These are phyloP conservation scores for Leptinotarsa undecemlineata DNA, from an alignment of 1,140 invertebrate species.

Conservation along the genomic window DNA sequence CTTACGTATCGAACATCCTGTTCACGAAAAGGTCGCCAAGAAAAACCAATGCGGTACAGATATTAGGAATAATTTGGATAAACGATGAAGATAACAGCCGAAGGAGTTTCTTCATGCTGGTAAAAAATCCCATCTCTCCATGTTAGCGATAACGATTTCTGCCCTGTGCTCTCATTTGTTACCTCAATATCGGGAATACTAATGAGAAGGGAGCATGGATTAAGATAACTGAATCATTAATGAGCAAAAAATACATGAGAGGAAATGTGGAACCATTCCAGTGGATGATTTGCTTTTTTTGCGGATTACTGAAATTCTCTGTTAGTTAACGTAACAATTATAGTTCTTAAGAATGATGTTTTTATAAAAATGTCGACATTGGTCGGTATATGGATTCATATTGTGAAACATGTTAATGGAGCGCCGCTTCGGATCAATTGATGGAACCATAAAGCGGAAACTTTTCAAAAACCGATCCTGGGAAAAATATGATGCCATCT, in stretches of 20 bases:
- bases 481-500: too few relatives aligned
- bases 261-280: neutral
- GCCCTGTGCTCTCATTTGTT: neutral
- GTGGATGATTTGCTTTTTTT: neutral
- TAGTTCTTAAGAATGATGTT: too few relatives aligned
- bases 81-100: neutral
- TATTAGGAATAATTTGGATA: neutral
- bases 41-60: neutral
- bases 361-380: too few relatives aligned
- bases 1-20: too few relatives aligned
- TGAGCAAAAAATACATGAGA: neutral
- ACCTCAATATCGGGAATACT: neutral
- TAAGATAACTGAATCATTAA: slow-evolving; percentile 6
- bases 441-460: too few relatives aligned
- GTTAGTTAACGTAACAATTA: too few relatives aligned
- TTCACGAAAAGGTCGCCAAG: too few relatives aligned
- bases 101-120: neutral
- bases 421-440: too few relatives aligned
- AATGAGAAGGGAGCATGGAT: neutral
- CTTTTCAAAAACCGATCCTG: too few relatives aligned
- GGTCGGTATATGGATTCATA: too few relatives aligned
- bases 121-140: neutral
- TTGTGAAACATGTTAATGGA: too few relatives aligned
- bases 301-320: too few relatives aligned
- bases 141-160: slow-evolving; percentile 3